A percentile compares a stretch with the other conserved stretches of the same genome.
These are phyloP conservation scores for Brachypterus glaber DNA, from an alignment of 2,888 invertebrate genomes.

Conservation along the genomic window DNA sequence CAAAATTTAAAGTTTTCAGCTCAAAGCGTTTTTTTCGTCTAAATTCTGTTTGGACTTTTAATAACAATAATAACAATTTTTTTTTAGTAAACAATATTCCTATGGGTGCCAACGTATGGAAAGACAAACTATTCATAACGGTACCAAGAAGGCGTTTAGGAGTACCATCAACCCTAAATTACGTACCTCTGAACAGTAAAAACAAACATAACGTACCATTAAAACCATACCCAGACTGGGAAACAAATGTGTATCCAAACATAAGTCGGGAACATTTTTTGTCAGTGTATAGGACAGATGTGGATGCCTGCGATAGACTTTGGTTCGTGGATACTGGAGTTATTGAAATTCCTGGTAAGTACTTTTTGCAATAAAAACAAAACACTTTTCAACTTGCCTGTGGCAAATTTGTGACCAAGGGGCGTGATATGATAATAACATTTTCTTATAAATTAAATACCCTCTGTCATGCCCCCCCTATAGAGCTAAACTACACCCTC, in stretches of 20 bases:
- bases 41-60: neutral
- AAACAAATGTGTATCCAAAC: constrained; percentile 49
- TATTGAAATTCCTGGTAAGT: constrained; percentile 55
- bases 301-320: constrained; percentile 62
- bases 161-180: constrained; percentile 44
- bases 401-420: too few species aligned
- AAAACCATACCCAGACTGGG: constrained; percentile 48
- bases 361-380: constrained; percentile 5
- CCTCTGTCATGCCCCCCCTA: too few species aligned
- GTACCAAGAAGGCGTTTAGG: constrained; percentile 60
- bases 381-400: too few species aligned
- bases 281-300: constrained; percentile 61
- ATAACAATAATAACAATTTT: constrained; percentile 5
- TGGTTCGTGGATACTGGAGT: constrained; percentile 75
- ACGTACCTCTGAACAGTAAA: constrained; percentile 33
- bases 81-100: constrained; percentile 52
- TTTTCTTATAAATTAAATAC: too few species aligned
- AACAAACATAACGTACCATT: constrained; percentile 44
- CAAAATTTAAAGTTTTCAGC: too few species aligned
- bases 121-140: constrained; percentile 58
- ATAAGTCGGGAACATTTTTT: constrained; percentile 38
- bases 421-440: too few species aligned
- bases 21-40: too few species aligned
- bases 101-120: constrained; percentile 55
- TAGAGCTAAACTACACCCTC: too few species aligned